Conservation (phyloP, 92 coral and sea anemone species). For the Meandrina meandrites region DNA sequence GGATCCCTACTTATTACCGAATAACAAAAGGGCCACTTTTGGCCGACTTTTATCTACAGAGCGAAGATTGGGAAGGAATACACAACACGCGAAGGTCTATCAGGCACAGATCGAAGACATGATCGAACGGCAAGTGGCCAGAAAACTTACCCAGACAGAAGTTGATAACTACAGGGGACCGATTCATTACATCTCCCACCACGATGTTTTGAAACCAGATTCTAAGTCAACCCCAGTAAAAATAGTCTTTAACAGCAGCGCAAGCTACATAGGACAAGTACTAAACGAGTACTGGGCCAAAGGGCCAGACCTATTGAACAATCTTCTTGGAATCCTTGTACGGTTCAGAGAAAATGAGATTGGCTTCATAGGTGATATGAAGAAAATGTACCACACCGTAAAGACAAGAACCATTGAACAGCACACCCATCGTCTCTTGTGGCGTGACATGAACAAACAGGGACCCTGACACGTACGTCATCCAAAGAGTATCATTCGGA, state of each 20-base stretch:
- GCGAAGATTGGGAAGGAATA: background rate
- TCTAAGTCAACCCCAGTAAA: background rate
- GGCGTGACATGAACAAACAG: background rate
- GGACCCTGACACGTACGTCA: conserved; percentile 54
- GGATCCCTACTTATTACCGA: conserved; percentile 32
- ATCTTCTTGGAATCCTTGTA: conserved; percentile 41
- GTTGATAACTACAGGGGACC: conserved; percentile 12
- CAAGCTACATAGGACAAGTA: conserved; percentile 21
- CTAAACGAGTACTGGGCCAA: conserved; percentile 54
- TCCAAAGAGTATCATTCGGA: conserved; percentile 47
- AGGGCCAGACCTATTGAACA: conserved; percentile 51
- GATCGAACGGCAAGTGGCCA: background rate
- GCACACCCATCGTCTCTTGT: conserved; percentile 24
- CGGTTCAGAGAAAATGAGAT: conserved; percentile 48
- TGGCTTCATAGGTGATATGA: conserved; percentile 42
- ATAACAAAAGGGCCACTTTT: conserved; percentile 37
- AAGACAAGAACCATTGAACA: conserved; percentile 48
- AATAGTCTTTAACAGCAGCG: conserved; percentile 36
- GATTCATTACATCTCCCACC: too few relatives aligned
- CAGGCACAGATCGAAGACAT: conserved; percentile 28
- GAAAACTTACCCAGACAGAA: conserved; percentile 23
- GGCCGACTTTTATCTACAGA: background rate
- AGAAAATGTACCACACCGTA: conserved; percentile 63
- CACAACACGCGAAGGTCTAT: conserved; percentile 30
- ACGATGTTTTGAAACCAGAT: conserved; percentile 56